Evolutionary conservation across 2,888 invertebrate genomes (phyloP), one percentile per base, ranked within the genome.

Genomic region (Clostera curtula): DNA sequence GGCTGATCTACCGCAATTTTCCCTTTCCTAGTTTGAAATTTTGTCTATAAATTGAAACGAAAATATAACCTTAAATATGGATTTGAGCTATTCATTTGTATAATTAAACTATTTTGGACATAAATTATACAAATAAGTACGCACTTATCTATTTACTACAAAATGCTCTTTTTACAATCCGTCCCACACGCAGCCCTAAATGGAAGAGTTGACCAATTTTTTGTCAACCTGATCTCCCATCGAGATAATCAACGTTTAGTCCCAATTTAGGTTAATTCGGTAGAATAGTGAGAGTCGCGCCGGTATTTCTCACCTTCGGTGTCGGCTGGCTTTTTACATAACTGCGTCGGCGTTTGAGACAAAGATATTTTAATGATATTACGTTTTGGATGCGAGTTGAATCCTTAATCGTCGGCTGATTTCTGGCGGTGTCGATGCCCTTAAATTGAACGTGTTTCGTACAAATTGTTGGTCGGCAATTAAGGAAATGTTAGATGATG

Each of bases 311-410:
- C 82, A 82, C 83, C 76, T 80, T 57, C 56, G 65, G 69, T 69
- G 72, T 69, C 62, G 65, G 56, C 56, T 47, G 47, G 56, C 66
- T 80, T 80, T 79, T 82, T 74, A 72, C 62, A 40, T 63, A 57
- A 61, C 59, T 60, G 60, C 66, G 51, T 69, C 74, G 75, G 74
- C 64, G 58, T 77, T 77, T 74, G 67, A 74, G 66, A 75, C 77
- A 77, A 73, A 82, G 76, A 75, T 79, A 83, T 83, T 83, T 83
- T 83, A 82, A 82, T 76, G 77, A 76, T 79, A 83, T 80, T 77
- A 73, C 79, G 69, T 69, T 67, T 65, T 59, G 67, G 68, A 76
- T 70, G 83, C 66, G 74, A 61, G 69, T 66, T 76, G 83, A 80
- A 82, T 82, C 73, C 74, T 69, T 79, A 80, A 83, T 75, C 67